phyloP scores from a whole-genome alignment of 2,888 invertebrate genomes.

The Zygogramma bicolorata region DNA sequence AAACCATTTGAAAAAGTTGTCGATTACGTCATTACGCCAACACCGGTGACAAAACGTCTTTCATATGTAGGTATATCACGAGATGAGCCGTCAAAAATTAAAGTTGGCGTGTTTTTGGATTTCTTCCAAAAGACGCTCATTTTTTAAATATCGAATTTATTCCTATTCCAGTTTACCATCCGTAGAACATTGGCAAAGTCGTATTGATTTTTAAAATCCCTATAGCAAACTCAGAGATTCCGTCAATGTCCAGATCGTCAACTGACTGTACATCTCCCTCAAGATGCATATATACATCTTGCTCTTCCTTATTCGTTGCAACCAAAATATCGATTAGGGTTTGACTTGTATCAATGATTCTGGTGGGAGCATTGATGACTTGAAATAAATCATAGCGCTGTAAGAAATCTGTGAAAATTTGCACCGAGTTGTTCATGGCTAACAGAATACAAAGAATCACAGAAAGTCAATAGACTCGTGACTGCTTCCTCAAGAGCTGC shows the following conservation, averaged over 20 bases:
- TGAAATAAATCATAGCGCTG: neutral
- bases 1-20: no score
- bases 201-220: no score
- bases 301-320: neutral
- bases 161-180: no score
- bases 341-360: neutral
- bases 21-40: no score
- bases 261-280: neutral
- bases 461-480: neutral
- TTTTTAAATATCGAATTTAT: no score
- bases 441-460: neutral
- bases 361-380: neutral
- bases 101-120: no score
- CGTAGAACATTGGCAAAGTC: no score
- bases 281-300: no score
- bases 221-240: neutral
- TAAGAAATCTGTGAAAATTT: neutral
- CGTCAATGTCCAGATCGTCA: neutral
- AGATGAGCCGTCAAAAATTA: no score
- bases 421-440: neutral
- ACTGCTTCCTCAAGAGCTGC: neutral
- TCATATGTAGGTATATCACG: no score
- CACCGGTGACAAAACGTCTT: no score
- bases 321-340: neutral
- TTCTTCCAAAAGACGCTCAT: no score